Evolutionary conservation across 2,888 invertebrate genomes (phyloP), one percentile per base, ranked within the genome.

Genomic region (Chorisops tibialis): DNA sequence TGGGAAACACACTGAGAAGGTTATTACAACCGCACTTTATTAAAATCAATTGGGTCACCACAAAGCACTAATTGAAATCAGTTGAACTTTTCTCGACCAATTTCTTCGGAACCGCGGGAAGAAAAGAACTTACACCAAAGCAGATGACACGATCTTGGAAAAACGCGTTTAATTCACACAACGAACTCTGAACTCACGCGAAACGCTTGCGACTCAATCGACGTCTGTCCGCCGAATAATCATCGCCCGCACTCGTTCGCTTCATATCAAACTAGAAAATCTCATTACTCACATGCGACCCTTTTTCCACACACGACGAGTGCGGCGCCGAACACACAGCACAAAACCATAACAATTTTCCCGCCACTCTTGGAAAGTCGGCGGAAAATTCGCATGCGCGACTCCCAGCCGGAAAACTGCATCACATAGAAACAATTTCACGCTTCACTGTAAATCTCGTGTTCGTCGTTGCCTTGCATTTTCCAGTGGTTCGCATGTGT

Each of bases 161-260:
- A 9, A 30, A 30, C 30, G 30, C 30, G 30, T 30, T 30, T 30
- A 30, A 7, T 30, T 5, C 30, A 30, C 30, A 30, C 30, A 9
- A 30, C 30, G 5, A 9, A 30, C 30, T 30, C 30, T 30, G 30
- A 30, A 5, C 9, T 9, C 30, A 9, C 30, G 30, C 30, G 5
- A 30, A 5, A 30, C 30, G 9, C 30, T 30, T 30, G 49, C 51
- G 62, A 39, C 41, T 50, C 43, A 35, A 43, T 56, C 64, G 64
- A 64, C 62, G 62, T 64, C 62, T 64, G 21, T 49, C 51, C 64
- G 64, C 37, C 64, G 64, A 64, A 64, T 64, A 60, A 64, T n/a
- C 47, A 59, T 38, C 22, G 22, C 47, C 38, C 45, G 30, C 59
- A 37, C 48, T 16, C 41, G 16, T 47, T 59, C 39, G 48, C 12